Evolutionary conservation across 2,797 vertebrate species (phyloP).

Genomic region (Mormyrus proboscirostris): DNA sequence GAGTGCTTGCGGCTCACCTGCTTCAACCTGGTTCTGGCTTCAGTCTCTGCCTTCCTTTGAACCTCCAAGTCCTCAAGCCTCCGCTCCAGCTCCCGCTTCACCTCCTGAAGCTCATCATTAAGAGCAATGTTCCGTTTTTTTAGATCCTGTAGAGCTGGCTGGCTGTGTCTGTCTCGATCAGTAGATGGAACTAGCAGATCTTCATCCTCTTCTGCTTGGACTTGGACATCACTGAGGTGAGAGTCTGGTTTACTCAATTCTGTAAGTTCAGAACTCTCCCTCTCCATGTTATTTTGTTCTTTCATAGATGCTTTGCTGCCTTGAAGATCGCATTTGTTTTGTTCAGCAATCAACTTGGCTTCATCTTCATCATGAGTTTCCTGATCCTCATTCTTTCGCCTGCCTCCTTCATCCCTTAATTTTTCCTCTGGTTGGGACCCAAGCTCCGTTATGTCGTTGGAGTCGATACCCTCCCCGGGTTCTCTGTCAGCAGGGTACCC

Average conservation of each 20-base stretch:
- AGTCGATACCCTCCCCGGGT: conserved; percentile 68
- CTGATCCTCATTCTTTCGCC: conserved; percentile 28
- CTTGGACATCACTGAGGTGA: conserved; percentile 21
- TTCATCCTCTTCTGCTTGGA: neutral
- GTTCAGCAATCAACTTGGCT: neutral
- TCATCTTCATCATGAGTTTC: conserved; percentile 17
- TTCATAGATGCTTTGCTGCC: neutral
- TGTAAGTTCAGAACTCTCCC: neutral
- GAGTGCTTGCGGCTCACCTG: conserved; percentile 62
- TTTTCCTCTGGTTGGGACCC: conserved; percentile 35
- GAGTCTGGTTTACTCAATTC: neutral
- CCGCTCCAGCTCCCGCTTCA: conserved; percentile 57
- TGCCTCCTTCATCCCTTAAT: conserved; percentile 21
- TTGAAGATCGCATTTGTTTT: neutral
- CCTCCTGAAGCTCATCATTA: conserved; percentile 56
- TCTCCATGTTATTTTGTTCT: neutral
- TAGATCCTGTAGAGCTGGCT: conserved; percentile 37
- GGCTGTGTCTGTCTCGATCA: neutral
- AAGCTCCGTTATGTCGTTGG: conserved; percentile 50
- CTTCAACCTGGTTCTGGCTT: conserved; percentile 62
- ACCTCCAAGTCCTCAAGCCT: conserved; percentile 63
- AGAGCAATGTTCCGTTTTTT: conserved; percentile 54
- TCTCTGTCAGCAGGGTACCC: conserved; percentile 59
- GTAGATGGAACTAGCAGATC: neutral
- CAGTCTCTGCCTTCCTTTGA: conserved; percentile 58